Evolutionary conservation across 2,888 invertebrate genomes (phyloP), one percentile per base, ranked within the genome.

Genomic region (Boloria selene): DNA sequence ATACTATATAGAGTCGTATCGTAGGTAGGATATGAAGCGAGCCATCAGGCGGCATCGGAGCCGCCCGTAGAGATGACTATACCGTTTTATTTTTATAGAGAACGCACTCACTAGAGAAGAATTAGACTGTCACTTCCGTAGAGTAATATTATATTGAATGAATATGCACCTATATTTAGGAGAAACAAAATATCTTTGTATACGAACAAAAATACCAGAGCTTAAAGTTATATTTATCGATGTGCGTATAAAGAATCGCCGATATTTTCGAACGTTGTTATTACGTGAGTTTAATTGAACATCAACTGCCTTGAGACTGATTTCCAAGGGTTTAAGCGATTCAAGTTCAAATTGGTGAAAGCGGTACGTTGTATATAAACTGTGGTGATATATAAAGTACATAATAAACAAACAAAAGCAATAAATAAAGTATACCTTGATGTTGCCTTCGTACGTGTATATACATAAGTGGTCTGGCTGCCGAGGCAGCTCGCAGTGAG

Each of bases 341-440:
- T 75, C 56, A 77, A 83, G 86, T 87, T 88, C 88, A 87, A 86
- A 84, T 82, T 80, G 79, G 79, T 84, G 77, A 76, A 75, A 76
- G 69, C 64, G 55, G 64, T 76, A 80, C 82, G 80, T 81, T 86
- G 86, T 89, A 87, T 83, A 88, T 90, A 89, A 83, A 82, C 80
- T 80, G 82, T 83, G 84, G 90, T 90, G 90, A 90, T 91, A 90
- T 89, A 81, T 89, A 85, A 86, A 89, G 84, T 89, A 90, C 87
- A 88, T 89, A 82, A 81, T 83, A 82, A 84, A 84, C 81, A 84
- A 90, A 90, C 88, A 88, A 86, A 91, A 92, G 91, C 91, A 91
- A 92, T 91, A 91, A 90, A 87, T 90, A 91, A 90, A 87, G 91
- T 92, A 91, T 92, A 92, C 92, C 88, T 89, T 90, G 86, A 88